Percentiles rank a stretch among this genome's conserved stretches.
Conservation (phyloP, 2,113 vertebrate genomes). For the Mirounga angustirostris region DNA sequence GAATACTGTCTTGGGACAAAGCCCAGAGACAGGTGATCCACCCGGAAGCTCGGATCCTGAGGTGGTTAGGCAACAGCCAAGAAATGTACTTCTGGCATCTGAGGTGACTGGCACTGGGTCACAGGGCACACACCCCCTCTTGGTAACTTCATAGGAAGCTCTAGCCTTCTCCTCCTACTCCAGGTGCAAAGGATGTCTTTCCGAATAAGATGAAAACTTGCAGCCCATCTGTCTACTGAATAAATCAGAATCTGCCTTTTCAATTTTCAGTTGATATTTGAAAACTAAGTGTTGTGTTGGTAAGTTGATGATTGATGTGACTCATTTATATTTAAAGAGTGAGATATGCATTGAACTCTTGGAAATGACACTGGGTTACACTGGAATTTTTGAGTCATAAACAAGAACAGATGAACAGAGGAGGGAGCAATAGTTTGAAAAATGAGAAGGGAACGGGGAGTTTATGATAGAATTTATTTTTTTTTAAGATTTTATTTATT, state of each 20-base stretch:
- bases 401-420: neutral
- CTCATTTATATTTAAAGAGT: neutral
- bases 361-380: neutral
- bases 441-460: neutral
- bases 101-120: neutral
- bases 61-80: rapidly evolving
- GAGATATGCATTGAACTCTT: neutral
- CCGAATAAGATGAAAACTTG: neutral
- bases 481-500: too few relatives aligned
- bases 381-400: neutral
- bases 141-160: neutral
- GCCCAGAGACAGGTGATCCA: neutral
- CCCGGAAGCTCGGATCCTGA: neutral
- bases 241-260: neutral
- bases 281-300: neutral
- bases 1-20: neutral
- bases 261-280: neutral
- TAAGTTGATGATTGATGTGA: neutral
- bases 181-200: too few relatives aligned
- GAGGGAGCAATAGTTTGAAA: neutral
- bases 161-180: neutral
- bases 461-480: neutral
- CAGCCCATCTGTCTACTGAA: neutral
- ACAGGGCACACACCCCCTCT: neutral
- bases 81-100: neutral